phyloP scores from a whole-genome alignment of 53 echinoderm and acorn worm species.

The Pentamera pediparva region DNA sequence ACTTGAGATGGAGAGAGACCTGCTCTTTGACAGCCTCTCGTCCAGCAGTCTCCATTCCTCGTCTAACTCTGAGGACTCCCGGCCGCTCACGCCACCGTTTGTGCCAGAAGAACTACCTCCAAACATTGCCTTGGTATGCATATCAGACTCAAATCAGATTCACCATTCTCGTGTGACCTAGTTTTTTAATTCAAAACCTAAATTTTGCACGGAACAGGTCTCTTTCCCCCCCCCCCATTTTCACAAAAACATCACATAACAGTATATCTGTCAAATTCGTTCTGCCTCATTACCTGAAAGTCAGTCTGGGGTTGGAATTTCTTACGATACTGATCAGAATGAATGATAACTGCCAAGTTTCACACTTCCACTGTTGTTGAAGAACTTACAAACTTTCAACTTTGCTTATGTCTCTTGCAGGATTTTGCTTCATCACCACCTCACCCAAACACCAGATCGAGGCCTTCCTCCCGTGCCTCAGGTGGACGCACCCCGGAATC shows the following conservation, averaged over 20 bases:
- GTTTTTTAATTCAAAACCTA: background rate
- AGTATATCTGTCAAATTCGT: no score
- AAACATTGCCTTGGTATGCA: constrained; percentile 9
- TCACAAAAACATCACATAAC: no score
- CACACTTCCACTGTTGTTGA: background rate
- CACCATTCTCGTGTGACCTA: no score
- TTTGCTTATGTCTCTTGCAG: background rate
- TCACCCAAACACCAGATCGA: constrained; percentile 29
- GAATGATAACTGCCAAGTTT: no score
- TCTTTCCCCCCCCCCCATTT: no score
- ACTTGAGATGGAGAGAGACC: constrained; percentile 69
- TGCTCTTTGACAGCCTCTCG: constrained; percentile 65
- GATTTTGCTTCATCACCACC: constrained; percentile 2
- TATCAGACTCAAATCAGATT: background rate
- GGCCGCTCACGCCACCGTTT: constrained; percentile 87
- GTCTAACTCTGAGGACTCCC: constrained; percentile 76
- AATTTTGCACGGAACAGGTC: no score
- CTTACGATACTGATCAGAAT: no score
- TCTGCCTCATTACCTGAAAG: no score
- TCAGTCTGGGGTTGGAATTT: no score
- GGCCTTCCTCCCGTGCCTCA: constrained; percentile 31
- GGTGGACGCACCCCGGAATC: no score
- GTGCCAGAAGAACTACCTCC: constrained; percentile 61
- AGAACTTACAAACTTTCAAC: background rate
- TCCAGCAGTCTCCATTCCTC: constrained; percentile 68